Conservation (phyloP, 1,140 invertebrate species). For the Eulimnadia texana region DNA sequence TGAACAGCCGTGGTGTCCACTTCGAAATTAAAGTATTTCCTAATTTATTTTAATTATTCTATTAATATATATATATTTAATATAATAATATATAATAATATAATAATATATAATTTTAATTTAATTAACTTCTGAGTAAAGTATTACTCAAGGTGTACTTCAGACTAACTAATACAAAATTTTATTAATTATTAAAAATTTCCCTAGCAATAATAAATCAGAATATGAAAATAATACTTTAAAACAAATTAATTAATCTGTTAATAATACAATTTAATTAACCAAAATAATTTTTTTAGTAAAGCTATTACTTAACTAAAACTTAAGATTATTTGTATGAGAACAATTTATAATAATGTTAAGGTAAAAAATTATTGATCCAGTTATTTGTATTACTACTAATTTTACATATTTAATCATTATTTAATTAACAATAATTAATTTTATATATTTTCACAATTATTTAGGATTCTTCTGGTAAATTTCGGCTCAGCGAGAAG, state of each 20-base stretch:
- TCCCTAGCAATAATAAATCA: no score
- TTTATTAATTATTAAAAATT: no score
- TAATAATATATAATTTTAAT: neutral
- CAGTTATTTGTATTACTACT: neutral
- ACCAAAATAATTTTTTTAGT: neutral
- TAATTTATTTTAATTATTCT: no score
- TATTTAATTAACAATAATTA: neutral
- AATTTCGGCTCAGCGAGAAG: constrained; percentile 58
- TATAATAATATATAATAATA: no score
- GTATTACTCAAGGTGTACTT: neutral
- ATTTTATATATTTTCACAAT: no score
- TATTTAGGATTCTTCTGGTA: constrained; percentile 42
- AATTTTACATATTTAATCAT: no score
- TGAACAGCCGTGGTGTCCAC: constrained; percentile 55
- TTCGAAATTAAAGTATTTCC: constrained; percentile 57
- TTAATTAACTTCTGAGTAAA: neutral
- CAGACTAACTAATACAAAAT: neutral
- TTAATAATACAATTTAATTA: no score
- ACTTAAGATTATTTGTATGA: neutral
- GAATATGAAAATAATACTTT: no score
- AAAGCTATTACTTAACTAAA: constrained; percentile 1
- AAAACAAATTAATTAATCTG: no score
- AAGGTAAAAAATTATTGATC: neutral
- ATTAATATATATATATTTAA: no score
- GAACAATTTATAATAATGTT: neutral